A percentile compares a stretch with the other conserved stretches of the same genome.
These are phyloP conservation scores for Benitochromis conjunctus DNA, from an alignment of 2,113 vertebrate genomes.

Conservation along the genomic window DNA sequence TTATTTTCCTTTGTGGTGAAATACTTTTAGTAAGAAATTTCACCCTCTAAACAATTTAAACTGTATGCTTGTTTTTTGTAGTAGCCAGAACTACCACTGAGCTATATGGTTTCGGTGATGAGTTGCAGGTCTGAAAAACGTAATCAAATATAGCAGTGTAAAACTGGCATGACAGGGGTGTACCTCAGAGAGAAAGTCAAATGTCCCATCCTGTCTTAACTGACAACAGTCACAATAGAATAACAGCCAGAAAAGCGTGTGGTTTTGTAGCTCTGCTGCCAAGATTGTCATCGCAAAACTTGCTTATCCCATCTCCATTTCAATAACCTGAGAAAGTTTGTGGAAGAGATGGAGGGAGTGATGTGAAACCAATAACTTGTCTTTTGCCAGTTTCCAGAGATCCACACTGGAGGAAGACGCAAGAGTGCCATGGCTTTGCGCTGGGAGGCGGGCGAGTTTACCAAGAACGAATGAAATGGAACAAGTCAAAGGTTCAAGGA, in stretches of 20 bases:
- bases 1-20: neutral
- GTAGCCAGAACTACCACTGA: neutral
- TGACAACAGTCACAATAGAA: neutral
- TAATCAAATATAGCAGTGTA: neutral
- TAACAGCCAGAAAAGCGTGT: neutral
- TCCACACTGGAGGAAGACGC: slow-evolving; percentile 59
- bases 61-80: neutral
- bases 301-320: neutral
- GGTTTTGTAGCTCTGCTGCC: neutral
- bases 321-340: neutral
- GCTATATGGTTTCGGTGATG: neutral
- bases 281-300: neutral
- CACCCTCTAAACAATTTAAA: neutral
- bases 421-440: slow-evolving; percentile 78
- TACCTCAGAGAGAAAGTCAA: neutral
- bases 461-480: slow-evolving; percentile 58
- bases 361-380: neutral
- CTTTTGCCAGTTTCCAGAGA: slow-evolving; percentile 66
- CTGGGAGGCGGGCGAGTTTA: slow-evolving; percentile 75
- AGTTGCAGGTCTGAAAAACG: neutral
- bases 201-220: neutral
- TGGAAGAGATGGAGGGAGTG: neutral
- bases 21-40: neutral
- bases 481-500: neutral
- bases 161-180: neutral